Base-by-base conservation (phyloP, 2,113 vertebrate species). In the Neolamprologus caudopunctatus region DNA sequence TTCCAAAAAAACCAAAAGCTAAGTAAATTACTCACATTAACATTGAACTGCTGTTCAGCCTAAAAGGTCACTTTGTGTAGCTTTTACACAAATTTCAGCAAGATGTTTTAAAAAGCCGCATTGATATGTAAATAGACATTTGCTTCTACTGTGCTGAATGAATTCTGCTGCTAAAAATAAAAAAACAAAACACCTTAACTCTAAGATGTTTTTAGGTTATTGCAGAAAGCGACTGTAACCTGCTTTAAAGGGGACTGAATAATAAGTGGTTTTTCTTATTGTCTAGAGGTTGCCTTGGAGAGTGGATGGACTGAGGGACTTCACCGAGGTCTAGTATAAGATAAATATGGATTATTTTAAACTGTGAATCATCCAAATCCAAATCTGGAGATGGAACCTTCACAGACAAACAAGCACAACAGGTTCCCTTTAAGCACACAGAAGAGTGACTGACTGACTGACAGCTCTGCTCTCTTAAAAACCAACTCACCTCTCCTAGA, bases 401-500 rank as follows among this genome's bases (percentile, higher is more conserved):
- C n/a, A n/a, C n/a, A n/a, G n/a, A n/a, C n/a, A n/a, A 73, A 45
- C 21, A 6, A 31, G 51, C n/a, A n/a, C 8, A 9, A 17, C 68
- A 73, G 26, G 26, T 78, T 19, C 10, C 45, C 45, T 78, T 51
- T 33, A 5, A 47, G 50, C n/a, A 16, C 6, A 16, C 16, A 66
- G 14, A 50, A 33, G 58, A 26, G 1, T 6, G 10, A 50, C 19
- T 51, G 19, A 66, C 9, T 45, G 13, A 66, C 33, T 66, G 61
- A 16, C 58, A 3, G 19, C 11, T 21, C 33, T 42, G 66, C 54
- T 81, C 37, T 58, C 47, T 33, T 50, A 51, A 33, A 80, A 24
- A 37, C 4, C 9, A 47, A 31, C 95, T 96, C 90, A 98, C 98
- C 97, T 99, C 98, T 87, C 98, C 98, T 83, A 99, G 95, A 91